Percentiles rank a stretch among this genome's conserved stretches.
Evolutionary conservation across 2,113 vertebrate genomes (phyloP).

Genomic region (Callithrix jacchus): DNA sequence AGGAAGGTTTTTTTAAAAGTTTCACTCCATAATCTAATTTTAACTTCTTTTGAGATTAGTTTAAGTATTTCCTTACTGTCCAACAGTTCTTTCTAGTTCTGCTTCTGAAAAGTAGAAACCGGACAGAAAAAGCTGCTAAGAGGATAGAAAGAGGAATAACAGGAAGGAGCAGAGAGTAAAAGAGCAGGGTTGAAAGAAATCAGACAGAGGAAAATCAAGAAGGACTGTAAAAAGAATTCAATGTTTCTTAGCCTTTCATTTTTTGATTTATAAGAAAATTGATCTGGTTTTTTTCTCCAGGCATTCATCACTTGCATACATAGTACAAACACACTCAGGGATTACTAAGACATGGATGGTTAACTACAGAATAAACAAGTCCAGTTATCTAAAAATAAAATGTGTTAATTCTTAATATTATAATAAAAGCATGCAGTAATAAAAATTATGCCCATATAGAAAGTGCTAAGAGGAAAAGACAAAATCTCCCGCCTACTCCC

Average conservation of each 20-base stretch:
- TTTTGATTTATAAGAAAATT: constrained; percentile 11
- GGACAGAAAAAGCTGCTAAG: not conserved
- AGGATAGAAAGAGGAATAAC: not conserved
- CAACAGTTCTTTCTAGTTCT: not conserved
- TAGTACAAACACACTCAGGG: not conserved
- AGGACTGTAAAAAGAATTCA: constrained; percentile 17
- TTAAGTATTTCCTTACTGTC: constrained; percentile 25
- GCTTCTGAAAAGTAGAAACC: not conserved
- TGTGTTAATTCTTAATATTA: not conserved
- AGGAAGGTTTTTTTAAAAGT: not conserved
- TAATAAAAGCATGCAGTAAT: constrained; percentile 31
- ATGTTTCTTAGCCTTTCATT: not conserved
- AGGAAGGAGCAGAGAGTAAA: not conserved
- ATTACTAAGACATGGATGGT: not conserved
- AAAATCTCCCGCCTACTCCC: not conserved
- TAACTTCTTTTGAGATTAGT: not conserved
- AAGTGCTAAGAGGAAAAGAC: not conserved
- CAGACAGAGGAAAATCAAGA: not conserved
- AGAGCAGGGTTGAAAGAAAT: not conserved
- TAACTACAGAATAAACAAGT: not conserved
- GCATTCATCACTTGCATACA: not conserved
- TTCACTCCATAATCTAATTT: not conserved
- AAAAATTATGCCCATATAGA: not conserved
- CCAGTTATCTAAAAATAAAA: not conserved
- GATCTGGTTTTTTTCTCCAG: not conserved